Evolutionary conservation across 2,797 vertebrate species (phyloP).

Genomic region (Microctenopoma steveboyesi): DNA sequence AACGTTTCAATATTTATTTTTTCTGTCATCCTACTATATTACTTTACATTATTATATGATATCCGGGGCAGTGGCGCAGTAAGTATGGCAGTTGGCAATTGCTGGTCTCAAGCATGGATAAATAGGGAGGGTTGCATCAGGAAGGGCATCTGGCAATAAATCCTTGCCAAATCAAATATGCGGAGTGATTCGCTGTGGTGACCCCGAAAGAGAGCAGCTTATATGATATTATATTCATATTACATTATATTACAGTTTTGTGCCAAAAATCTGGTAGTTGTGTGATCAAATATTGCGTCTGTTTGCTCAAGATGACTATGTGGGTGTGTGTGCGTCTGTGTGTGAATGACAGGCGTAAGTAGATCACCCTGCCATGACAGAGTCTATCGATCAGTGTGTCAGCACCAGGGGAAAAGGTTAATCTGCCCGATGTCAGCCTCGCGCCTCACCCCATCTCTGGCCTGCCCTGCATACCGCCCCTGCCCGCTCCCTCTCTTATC

Average conservation of each 20-base stretch:
- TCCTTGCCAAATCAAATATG: too few relatives aligned
- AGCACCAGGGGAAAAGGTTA: slow-evolving; percentile 85
- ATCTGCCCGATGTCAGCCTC: slow-evolving; percentile 77
- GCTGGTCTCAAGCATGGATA: too few relatives aligned
- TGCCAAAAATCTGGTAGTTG: slow-evolving; percentile 2
- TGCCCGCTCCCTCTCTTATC: slow-evolving; percentile 83
- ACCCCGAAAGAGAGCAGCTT: too few relatives aligned
- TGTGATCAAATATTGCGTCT: slow-evolving; percentile 29
- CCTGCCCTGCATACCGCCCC: slow-evolving; percentile 68
- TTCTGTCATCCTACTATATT: too few relatives aligned
- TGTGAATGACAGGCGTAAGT: slow-evolving; percentile 77
- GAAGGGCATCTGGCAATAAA: too few relatives aligned
- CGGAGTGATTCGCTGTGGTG: too few relatives aligned
- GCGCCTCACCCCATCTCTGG: slow-evolving; percentile 70
- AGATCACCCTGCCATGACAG: slow-evolving; percentile 82
- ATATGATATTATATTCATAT: too few relatives aligned
- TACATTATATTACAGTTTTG: neutral
- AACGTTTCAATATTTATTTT: too few relatives aligned
- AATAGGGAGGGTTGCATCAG: too few relatives aligned
- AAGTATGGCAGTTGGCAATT: too few relatives aligned
- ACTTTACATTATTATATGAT: too few relatives aligned
- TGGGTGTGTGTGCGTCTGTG: slow-evolving; percentile 19
- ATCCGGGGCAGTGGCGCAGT: too few relatives aligned
- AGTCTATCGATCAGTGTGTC: slow-evolving; percentile 85
- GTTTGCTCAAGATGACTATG: slow-evolving; percentile 29